Evolutionary conservation across 2,888 invertebrate genomes (phyloP).

Genomic region (Drosophila imparisetae): DNA sequence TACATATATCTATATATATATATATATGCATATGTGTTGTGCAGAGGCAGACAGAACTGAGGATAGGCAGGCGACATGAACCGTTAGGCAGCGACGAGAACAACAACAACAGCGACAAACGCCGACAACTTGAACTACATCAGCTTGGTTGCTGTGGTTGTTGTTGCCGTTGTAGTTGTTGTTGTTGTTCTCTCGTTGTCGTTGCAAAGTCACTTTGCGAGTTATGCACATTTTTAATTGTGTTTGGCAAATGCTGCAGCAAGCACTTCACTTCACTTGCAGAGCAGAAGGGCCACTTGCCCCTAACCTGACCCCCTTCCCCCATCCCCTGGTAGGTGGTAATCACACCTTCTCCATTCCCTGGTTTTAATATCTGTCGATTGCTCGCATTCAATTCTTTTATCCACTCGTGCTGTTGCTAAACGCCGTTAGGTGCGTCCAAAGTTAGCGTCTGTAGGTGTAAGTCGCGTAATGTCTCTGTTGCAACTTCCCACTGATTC

Average conservation of each 20-base stretch:
- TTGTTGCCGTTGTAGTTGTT: neutral
- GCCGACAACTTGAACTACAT: constrained; percentile 66
- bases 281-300: constrained; percentile 25
- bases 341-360: neutral
- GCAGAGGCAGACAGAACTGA: constrained; percentile 38
- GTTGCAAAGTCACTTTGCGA: constrained; percentile 43
- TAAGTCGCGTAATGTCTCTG: constrained; percentile 23
- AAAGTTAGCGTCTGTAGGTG: constrained; percentile 31
- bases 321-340: neutral
- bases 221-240: constrained; percentile 77
- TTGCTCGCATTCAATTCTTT: constrained; percentile 29
- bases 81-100: constrained; percentile 55
- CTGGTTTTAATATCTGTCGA: constrained; percentile 31
- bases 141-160: constrained; percentile 12
- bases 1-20: neutral
- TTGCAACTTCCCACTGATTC: constrained; percentile 4
- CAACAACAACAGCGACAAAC: constrained; percentile 27
- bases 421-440: constrained; percentile 60
- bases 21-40: neutral
- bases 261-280: constrained; percentile 57
- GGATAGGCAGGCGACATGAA: constrained; percentile 56
- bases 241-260: constrained; percentile 69
- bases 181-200: constrained; percentile 15
- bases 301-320: too few species aligned
- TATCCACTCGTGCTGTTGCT: constrained; percentile 31